phyloP scores from a whole-genome alignment of 2,113 vertebrate genomes.

The Lagopus muta region DNA sequence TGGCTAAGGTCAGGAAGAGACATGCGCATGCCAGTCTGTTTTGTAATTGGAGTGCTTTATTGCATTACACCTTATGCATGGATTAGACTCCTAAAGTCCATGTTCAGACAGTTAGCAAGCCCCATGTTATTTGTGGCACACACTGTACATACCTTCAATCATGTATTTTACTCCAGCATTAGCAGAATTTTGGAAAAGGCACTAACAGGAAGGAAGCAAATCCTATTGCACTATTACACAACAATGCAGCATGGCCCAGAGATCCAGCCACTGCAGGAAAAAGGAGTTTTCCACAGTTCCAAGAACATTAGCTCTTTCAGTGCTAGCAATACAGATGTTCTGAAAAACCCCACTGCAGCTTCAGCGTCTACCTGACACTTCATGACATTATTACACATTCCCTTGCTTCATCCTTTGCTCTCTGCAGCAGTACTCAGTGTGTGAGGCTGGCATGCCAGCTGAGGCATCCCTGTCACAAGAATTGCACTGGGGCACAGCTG shows the following conservation, averaged over 20 bases:
- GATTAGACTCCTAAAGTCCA: background rate
- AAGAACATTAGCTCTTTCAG: background rate
- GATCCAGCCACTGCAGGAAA: background rate
- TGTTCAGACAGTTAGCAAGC: background rate
- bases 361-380: background rate
- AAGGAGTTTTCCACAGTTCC: background rate
- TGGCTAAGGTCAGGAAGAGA: background rate
- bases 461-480: background rate
- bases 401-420: background rate
- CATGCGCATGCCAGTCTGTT: background rate
- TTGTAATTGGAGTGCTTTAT: background rate
- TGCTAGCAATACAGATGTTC: background rate
- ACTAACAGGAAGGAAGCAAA: background rate
- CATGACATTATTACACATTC: background rate
- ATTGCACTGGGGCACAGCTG: too few relatives aligned
- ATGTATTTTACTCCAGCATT: background rate
- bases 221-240: rapidly evolving
- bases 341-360: background rate
- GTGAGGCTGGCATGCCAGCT: background rate
- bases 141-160: background rate
- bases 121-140: background rate
- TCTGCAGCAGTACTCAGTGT: too few relatives aligned
- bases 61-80: background rate
- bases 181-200: background rate
- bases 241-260: rapidly evolving